phyloP scores from a whole-genome alignment of 2,888 invertebrate species.

The Pharmacophagus antenor region DNA sequence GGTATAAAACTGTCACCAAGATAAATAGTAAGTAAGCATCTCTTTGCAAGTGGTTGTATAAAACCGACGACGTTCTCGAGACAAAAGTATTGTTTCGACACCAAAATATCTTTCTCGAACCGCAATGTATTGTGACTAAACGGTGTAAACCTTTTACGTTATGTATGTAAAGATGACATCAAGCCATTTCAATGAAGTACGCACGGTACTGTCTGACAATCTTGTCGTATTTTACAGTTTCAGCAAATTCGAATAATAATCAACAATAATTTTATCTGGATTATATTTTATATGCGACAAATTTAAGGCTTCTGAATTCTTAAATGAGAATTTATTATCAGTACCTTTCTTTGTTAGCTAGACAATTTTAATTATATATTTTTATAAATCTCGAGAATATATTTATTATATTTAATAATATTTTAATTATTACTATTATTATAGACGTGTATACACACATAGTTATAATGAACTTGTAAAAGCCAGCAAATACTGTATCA shows the following conservation, averaged over 20 bases:
- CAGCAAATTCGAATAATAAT: constrained; percentile 28
- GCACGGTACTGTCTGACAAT: background rate
- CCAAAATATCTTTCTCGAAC: constrained; percentile 50
- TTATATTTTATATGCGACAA: background rate
- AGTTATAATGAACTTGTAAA: no score
- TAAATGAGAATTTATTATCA: background rate
- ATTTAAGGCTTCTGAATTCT: background rate
- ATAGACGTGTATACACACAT: no score
- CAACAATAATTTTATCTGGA: background rate
- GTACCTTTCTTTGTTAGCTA: background rate
- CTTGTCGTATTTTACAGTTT: background rate
- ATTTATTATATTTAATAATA: no score
- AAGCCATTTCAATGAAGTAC: background rate
- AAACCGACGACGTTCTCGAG: constrained; percentile 50
- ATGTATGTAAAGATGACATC: background rate
- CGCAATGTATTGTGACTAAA: constrained; percentile 35
- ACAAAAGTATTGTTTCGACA: constrained; percentile 53
- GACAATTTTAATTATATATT: no score
- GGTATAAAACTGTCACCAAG: constrained; percentile 24
- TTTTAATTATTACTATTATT: no score
- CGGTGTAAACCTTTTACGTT: constrained; percentile 36
- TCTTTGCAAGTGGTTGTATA: constrained; percentile 67
- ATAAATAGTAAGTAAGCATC: constrained; percentile 8
- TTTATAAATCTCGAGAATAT: no score
- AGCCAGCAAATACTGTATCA: no score